Base-by-base conservation (phyloP, 2,888 invertebrate genomes). In the Lissonota sp. region DNA sequence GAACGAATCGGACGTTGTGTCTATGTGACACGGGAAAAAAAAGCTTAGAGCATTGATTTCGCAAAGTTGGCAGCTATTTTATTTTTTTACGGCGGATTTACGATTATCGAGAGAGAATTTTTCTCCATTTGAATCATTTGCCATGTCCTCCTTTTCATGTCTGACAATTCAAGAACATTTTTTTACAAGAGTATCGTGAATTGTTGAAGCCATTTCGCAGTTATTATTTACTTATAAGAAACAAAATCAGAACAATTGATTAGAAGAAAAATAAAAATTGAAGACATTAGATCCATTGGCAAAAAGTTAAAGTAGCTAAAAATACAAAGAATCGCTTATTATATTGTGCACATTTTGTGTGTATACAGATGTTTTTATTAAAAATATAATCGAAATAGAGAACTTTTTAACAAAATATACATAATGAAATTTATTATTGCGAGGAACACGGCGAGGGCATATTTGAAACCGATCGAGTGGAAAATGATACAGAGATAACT, bases 51-150 rank as follows among this genome's bases (percentile, higher is more conserved):
- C 70, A 55, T 73, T 83, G 80, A 84, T 39, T 63, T 49, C 42
- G 80, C 81, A 70, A 77, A 78, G 76, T 62, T 86, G 91, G 91
- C 90, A 91, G 90, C 90, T 91, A 88, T 89, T 88, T 87, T 87
- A 86, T 87, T 86, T 87, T 89, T 88, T 83, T 86, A 85, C 51
- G 7, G 51, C 76, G 79, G 83, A 84, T 85, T 87, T 86, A 86
- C 10, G 39, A 63, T 69, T 77, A 72, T 72, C 8, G 42, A 40
- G 62, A 53, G 73, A 63, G 55, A 73, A 66, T 74, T 75, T 79
- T 69, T 63, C 63, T 75, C 66, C 42, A 74, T 66, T 82, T 79
- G 86, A 83, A 73, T 75, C 70, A 62, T 71, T 80, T 64, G 51
- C 66, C 55, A 77, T 74, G 70, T 71, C 63, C 53, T 66, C 82